Evolutionary conservation across 2,797 vertebrate species (phyloP).

Genomic region (Menidia menidia): DNA sequence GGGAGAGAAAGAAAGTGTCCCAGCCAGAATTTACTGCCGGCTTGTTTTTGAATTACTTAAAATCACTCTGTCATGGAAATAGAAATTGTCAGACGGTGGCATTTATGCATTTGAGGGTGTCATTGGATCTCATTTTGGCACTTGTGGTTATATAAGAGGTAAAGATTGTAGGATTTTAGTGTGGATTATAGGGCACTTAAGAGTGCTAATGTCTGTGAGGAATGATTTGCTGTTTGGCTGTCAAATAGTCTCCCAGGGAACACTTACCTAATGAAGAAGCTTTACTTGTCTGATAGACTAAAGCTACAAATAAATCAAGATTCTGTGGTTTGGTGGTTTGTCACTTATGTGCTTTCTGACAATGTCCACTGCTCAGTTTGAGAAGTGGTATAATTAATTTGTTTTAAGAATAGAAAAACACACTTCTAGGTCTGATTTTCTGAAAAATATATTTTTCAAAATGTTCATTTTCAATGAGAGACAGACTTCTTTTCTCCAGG

Average conservation of each 20-base stretch:
- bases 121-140: constrained; percentile 20
- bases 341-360: constrained; percentile 10
- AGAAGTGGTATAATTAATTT: too few species aligned
- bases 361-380: too few species aligned
- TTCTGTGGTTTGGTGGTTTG: constrained; percentile 17
- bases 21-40: constrained; percentile 61
- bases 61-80: constrained; percentile 60
- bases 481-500: too few species aligned
- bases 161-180: constrained; percentile 19
- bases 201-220: constrained; percentile 55
- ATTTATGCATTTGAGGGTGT: constrained; percentile 42
- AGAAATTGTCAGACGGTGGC: constrained; percentile 41
- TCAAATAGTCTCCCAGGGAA: constrained; percentile 50
- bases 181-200: constrained; percentile 51
- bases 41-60: constrained; percentile 73
- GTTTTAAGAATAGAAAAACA: too few species aligned
- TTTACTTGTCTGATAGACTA: constrained; percentile 47
- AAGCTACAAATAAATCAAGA: constrained; percentile 39
- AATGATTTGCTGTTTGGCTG: constrained; percentile 46
- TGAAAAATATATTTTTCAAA: too few species aligned
- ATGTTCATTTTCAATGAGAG: too few species aligned
- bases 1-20: constrained; percentile 61
- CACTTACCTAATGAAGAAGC: constrained; percentile 64
- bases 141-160: constrained; percentile 17
- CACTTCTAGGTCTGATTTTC: too few species aligned